phyloP scores from a whole-genome alignment of 2,113 vertebrate genomes.

The Ibidorhyncha struthersii region DNA sequence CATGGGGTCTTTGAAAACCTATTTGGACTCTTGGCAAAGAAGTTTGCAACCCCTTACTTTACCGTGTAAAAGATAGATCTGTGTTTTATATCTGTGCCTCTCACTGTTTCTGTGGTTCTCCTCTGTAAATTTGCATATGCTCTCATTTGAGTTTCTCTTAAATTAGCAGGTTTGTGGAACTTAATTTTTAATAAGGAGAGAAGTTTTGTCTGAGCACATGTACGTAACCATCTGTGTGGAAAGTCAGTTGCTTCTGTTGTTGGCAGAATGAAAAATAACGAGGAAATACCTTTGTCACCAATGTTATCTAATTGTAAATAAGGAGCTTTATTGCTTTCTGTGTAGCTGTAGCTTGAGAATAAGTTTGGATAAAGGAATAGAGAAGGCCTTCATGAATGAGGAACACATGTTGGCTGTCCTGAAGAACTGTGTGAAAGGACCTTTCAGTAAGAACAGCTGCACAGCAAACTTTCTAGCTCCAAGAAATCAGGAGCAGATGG shows the following conservation, averaged over 20 bases:
- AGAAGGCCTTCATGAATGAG: conserved; percentile 10
- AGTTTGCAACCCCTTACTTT: neutral
- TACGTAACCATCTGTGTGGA: neutral
- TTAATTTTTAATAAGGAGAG: neutral
- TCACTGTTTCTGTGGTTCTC: neutral
- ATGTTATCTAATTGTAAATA: neutral
- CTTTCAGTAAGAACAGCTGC: conserved; percentile 61
- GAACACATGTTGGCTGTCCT: conserved; percentile 28
- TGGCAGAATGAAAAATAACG: neutral
- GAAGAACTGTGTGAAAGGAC: conserved; percentile 20
- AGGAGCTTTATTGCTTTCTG: neutral
- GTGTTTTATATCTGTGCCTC: neutral
- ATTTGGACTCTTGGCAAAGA: neutral
- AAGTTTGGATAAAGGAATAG: conserved; percentile 25
- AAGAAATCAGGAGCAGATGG: conserved; percentile 37
- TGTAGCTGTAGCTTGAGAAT: conserved; percentile 13
- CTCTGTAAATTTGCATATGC: neutral
- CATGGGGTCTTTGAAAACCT: neutral
- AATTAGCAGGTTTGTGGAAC: neutral
- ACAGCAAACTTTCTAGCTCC: neutral
- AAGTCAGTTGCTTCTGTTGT: conserved; percentile 9
- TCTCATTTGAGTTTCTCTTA: neutral
- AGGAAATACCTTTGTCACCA: conserved; percentile 10
- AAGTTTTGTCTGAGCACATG: neutral
- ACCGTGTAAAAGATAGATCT: neutral